Evolutionary conservation across 1,140 invertebrate genomes (phyloP), one percentile per base, ranked within the genome.

Genomic region (Achroia grisella): DNA sequence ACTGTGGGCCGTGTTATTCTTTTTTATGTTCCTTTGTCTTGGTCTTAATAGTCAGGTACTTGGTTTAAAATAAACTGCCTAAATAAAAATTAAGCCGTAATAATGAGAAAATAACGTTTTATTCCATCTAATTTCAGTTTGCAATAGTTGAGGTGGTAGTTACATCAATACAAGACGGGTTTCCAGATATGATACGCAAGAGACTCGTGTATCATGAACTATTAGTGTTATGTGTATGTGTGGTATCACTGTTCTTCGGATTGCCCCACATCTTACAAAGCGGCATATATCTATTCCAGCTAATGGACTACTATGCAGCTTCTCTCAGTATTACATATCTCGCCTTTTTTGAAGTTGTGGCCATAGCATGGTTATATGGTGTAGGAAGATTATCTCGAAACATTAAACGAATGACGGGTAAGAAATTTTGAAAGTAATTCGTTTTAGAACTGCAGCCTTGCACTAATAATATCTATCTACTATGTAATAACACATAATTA

Each of bases 311-410:
- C 75, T 98, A 97, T 75, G 93, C 95, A 4, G 95, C 95, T 10
- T 95, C 94, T 0, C 90, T 97, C 49, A 95, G 94, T 6, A 93
- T 97, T 29, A 96, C 97, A 89, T 95, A 96, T 61, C 87, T 97
- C 29, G 95, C 95, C 28, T 95, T 97, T 72, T 96, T 97, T 73
- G 95, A 98, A 89, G 91, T 96, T 10, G 92, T 97, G 17, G 95
- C 93, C 2, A 91, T 97, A 29, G 91, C 94, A 0, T 97, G 96
- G 96, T 92, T 96, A 64, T 98, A 97, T 76, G 95, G 95, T n/a
- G 93, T 94, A 0, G 89, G 89, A 29, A 87, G 93, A 51, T 71
- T 98, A 34, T 91, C 93, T 2, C 89, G 88, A 52, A 95, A 97
- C 73, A 90, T 97, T 6, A 90, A 93, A 70, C 93, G 95, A 67